Evolutionary conservation across 2,797 vertebrate genomes (phyloP).

Genomic region (Halcyon badia): DNA sequence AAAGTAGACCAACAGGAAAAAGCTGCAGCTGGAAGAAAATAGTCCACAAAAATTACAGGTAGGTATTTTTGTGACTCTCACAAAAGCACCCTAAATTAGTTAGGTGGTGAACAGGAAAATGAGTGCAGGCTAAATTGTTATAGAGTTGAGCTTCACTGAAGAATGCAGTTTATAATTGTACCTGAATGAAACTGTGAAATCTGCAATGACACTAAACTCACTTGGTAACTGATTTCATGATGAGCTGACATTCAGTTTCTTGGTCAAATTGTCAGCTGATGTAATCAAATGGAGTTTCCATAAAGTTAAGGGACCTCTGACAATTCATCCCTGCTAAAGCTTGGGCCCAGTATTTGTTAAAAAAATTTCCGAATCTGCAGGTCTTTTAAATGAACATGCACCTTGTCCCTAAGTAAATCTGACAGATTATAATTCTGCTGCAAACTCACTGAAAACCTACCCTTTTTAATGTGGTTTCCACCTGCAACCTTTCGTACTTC

Average conservation of each 20-base stretch:
- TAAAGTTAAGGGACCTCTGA: background rate
- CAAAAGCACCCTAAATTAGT: background rate
- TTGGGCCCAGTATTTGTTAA: background rate
- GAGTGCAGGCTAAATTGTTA: background rate
- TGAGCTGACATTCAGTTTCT: background rate
- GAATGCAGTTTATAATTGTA: background rate
- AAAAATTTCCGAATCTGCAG: background rate
- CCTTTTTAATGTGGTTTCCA: background rate
- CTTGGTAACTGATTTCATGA: background rate
- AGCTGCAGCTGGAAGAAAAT: background rate
- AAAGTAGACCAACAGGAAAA: background rate
- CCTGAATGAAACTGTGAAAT: background rate
- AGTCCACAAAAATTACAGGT: background rate
- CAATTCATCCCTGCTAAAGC: background rate
- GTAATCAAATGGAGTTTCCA: background rate
- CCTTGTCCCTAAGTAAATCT: background rate
- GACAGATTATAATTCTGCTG: background rate
- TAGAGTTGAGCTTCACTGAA: background rate
- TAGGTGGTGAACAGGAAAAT: background rate
- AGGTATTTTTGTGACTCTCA: background rate
- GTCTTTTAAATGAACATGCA: background rate
- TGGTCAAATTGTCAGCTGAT: background rate
- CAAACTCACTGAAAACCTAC: background rate
- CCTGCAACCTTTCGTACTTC: background rate
- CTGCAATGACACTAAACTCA: background rate